Evolutionary conservation across 2,888 invertebrate genomes (phyloP), one percentile per base, ranked within the genome.

Genomic region (Diaprepes abbreviatus): DNA sequence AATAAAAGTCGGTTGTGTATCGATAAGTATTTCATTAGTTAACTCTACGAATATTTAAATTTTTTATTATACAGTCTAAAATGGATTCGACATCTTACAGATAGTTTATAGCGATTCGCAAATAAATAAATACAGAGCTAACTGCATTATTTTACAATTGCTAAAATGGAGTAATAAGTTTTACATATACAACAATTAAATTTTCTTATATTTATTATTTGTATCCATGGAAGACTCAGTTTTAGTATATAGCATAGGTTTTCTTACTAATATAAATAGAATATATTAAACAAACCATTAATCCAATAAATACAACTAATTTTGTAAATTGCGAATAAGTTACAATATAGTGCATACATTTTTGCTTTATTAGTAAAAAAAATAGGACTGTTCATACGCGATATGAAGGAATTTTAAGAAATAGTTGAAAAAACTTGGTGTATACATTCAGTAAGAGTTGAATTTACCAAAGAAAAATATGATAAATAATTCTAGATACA

Each of bases 161-260:
- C 78, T 79, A 80, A 78, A 79, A 81, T 78, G 78, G 77, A 77
- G 77, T 80, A 78, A 76, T 75, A 75, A 69, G 77, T 72, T 74
- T 77, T 75, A 80, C 81, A 83, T 84, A 48, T 66, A 55, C 62
- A 62, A 66, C 50, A 52, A 31, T 70, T 62, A 43, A 66, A 71
- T 50, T 55, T 67, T 58, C 71, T 67, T 84, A 84, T 80, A 83
- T 81, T 83, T 84, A 84, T 84, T 85, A 84, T 84, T 84, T 85
- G 84, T 84, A 83, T 84, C 83, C 83, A 81, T 85, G 85, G 85
- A 85, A 85, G 85, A 85, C 85, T 84, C 81, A 81, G 83, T 84
- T 83, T 82, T 82, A 82, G 82, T 74, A 74, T 76, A 77, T 76
- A 73, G 58, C 62, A 70, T 66, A 65, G 60, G 54, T 65, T 64